These are phyloP conservation scores for Lasioglossum baleicum DNA, from an alignment of 1,140 invertebrate genomes.

Conservation along the genomic window DNA sequence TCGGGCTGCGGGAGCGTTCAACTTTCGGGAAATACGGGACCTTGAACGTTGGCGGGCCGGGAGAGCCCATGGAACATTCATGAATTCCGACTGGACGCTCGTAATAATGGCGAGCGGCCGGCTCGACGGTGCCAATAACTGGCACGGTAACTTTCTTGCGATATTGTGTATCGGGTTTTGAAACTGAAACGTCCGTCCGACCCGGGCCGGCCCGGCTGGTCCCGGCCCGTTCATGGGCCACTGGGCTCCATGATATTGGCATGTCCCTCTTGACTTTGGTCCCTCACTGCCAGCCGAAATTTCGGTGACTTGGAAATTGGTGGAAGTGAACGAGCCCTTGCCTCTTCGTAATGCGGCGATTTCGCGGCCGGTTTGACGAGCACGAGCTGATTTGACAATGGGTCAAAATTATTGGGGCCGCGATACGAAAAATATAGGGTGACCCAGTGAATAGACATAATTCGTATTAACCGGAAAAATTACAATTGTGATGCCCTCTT, in stretches of 20 bases:
- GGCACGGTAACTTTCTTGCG: conserved; percentile 49
- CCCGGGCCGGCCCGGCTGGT: background rate
- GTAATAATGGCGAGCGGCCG: conserved; percentile 18
- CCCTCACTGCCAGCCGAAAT: background rate
- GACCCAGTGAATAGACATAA: no score
- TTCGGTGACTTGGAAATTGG: background rate
- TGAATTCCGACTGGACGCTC: conserved; percentile 22
- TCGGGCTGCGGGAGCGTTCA: background rate
- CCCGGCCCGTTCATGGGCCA: conserved; percentile 1
- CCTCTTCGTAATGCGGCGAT: no score
- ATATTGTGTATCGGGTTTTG: conserved; percentile 57
- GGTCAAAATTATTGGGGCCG: no score
- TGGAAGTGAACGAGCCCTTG: no score
- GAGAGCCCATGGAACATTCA: conserved; percentile 10
- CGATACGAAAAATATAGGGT: no score
- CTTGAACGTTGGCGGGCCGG: background rate
- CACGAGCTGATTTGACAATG: no score
- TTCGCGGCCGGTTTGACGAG: no score
- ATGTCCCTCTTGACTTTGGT: conserved; percentile 45
- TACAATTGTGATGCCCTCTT: no score
- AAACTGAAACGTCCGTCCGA: conserved; percentile 48
- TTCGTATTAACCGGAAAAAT: no score
- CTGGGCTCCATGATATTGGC: conserved; percentile 41
- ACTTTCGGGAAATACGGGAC: conserved; percentile 9
- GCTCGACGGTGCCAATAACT: conserved; percentile 54